Conservation (phyloP, 2,888 invertebrate genomes). For the Alloplasta piceator region DNA sequence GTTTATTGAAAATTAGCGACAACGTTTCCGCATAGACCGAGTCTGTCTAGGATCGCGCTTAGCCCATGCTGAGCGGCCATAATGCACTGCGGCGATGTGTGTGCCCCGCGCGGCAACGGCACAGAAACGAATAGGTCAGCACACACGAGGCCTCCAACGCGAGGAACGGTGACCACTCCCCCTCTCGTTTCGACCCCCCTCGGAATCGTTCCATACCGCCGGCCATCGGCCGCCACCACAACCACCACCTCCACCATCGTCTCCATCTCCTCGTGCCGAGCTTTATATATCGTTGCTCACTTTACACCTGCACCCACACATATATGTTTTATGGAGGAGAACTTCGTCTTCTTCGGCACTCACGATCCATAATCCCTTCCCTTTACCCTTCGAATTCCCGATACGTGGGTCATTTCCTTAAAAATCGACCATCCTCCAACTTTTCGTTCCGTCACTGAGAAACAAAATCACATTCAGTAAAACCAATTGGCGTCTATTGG, state of each 20-base stretch:
- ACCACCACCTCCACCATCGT: constrained; percentile 40
- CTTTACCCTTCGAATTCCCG: neutral
- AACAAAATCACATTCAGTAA: too few species aligned
- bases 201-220: constrained; percentile 72
- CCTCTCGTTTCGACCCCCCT: constrained; percentile 75
- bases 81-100: constrained; percentile 77
- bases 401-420: too few species aligned
- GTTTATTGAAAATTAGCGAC: too few species aligned
- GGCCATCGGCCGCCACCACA: constrained; percentile 42
- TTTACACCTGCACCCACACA: constrained; percentile 77
- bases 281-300: constrained; percentile 74
- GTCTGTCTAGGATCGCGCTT: constrained; percentile 60
- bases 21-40: too few species aligned
- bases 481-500: too few species aligned
- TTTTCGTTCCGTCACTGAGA: too few species aligned
- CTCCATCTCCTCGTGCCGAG: constrained; percentile 43
- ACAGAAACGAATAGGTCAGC: constrained; percentile 82
- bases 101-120: constrained; percentile 70
- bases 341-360: constrained; percentile 54
- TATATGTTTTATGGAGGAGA: neutral
- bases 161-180: constrained; percentile 80
- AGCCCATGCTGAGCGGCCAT: constrained; percentile 78
- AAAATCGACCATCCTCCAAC: neutral
- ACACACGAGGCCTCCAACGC: constrained; percentile 75
- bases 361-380: constrained; percentile 42